Percentiles rank a stretch among this genome's conserved stretches.
Evolutionary conservation across 2,113 vertebrate genomes (phyloP).

Genomic region (Podilymbus podiceps): DNA sequence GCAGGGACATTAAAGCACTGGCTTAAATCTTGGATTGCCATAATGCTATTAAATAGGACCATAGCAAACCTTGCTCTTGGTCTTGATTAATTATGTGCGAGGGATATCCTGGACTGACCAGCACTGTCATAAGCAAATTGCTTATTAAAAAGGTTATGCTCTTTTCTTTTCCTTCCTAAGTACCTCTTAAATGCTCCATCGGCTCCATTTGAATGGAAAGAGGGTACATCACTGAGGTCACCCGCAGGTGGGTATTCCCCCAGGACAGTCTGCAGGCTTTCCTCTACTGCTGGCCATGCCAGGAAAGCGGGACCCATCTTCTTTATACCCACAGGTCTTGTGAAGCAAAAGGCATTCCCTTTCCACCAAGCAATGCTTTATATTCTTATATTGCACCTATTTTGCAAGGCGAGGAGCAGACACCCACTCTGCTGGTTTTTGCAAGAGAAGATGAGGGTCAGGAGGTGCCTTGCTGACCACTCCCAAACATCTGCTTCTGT

Average conservation of each 20-base stretch:
- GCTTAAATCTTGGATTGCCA: slow-evolving; percentile 19
- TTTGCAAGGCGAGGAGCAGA: not conserved
- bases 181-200: not conserved
- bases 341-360: not conserved
- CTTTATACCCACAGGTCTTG: not conserved
- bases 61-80: not conserved
- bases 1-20: not conserved
- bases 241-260: not conserved
- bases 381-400: not conserved
- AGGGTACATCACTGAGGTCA: not conserved
- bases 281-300: not conserved
- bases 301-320: not conserved
- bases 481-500: not conserved
- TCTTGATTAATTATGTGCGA: slow-evolving; percentile 40
- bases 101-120: not conserved
- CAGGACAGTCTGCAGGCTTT: not conserved
- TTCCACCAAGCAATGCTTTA: not conserved
- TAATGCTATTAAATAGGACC: not conserved
- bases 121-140: not conserved
- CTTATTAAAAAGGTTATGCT: slow-evolving; percentile 11
- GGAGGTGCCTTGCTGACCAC: not conserved
- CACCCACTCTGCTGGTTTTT: not conserved
- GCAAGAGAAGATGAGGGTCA: not conserved
- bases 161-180: slow-evolving; percentile 1
- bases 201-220: not conserved